phyloP scores from a whole-genome alignment of 2,888 invertebrate genomes.

The Trilocha varians region DNA sequence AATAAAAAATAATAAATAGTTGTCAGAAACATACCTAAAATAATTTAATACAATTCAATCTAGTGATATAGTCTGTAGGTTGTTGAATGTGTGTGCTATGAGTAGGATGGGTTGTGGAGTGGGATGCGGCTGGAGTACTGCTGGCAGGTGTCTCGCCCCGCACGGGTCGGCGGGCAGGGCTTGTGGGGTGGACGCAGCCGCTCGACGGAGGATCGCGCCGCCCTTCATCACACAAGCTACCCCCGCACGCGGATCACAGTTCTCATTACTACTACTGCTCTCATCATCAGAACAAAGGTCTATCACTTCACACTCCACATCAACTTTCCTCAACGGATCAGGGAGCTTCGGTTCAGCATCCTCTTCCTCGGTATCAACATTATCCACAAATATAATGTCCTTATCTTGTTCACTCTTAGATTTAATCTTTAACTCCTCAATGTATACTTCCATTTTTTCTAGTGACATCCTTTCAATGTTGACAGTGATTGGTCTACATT shows the following conservation, averaged over 20 bases:
- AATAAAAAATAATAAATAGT: constrained; percentile 57
- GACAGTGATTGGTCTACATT: constrained; percentile 65
- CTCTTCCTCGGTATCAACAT: constrained; percentile 36
- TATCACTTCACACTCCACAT: constrained; percentile 72
- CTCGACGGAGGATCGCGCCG: constrained; percentile 48
- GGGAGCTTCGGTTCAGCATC: constrained; percentile 33
- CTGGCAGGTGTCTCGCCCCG: constrained; percentile 54
- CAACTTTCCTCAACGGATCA: constrained; percentile 46
- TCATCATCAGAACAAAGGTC: constrained; percentile 82
- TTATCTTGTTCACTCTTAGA: constrained; percentile 43
- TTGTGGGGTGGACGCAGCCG: constrained; percentile 49
- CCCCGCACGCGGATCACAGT: constrained; percentile 56
- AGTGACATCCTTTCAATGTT: constrained; percentile 52
- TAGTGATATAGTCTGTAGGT: constrained; percentile 64
- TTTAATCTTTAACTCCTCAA: constrained; percentile 41
- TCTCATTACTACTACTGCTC: constrained; percentile 49
- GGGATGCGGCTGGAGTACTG: constrained; percentile 57
- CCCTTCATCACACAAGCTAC: constrained; percentile 56
- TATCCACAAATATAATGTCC: constrained; percentile 61
- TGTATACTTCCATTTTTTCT: constrained; percentile 53
- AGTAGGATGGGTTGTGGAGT: constrained; percentile 61
- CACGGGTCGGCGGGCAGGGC: constrained; percentile 54
- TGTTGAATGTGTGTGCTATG: constrained; percentile 57
- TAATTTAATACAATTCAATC: constrained; percentile 52
- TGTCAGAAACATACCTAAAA: constrained; percentile 41